These are phyloP conservation scores for Chaetops frenatus DNA, from an alignment of 2,113 vertebrate species.

Conservation along the genomic window DNA sequence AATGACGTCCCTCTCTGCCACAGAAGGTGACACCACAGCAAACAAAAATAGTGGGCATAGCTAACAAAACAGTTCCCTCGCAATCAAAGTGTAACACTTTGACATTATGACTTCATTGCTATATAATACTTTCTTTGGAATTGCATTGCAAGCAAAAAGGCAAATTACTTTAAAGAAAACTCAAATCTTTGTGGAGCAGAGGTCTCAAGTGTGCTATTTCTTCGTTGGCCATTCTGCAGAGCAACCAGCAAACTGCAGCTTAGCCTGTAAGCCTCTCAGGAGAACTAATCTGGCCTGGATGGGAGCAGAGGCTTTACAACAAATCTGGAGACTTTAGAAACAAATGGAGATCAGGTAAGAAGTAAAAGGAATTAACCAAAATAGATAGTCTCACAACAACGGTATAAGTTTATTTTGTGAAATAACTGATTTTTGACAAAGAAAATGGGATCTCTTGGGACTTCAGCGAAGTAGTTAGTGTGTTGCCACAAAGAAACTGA, in stretches of 20 bases:
- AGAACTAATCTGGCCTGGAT: background rate
- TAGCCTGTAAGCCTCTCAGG: background rate
- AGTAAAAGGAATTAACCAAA: background rate
- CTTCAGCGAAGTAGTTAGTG: background rate
- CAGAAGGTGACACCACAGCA: slow-evolving; percentile 4
- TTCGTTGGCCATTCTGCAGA: background rate
- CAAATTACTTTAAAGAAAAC: background rate
- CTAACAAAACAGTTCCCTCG: background rate
- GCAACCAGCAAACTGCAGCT: background rate
- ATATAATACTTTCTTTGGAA: background rate
- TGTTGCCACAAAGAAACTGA: background rate
- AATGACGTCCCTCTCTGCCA: background rate
- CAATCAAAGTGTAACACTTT: background rate
- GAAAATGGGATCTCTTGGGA: background rate
- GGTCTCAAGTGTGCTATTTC: background rate
- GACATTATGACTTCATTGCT: background rate
- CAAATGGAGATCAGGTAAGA: background rate
- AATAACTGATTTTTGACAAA: background rate
- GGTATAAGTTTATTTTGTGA: background rate
- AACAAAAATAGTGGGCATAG: slow-evolving; percentile 12
- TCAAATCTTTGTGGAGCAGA: background rate
- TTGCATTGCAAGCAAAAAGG: background rate
- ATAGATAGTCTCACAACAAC: background rate
- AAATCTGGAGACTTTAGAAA: background rate
- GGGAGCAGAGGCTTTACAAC: background rate